phyloP scores from a whole-genome alignment of 2,888 invertebrate genomes.

The Megastigmus dorsalis region DNA sequence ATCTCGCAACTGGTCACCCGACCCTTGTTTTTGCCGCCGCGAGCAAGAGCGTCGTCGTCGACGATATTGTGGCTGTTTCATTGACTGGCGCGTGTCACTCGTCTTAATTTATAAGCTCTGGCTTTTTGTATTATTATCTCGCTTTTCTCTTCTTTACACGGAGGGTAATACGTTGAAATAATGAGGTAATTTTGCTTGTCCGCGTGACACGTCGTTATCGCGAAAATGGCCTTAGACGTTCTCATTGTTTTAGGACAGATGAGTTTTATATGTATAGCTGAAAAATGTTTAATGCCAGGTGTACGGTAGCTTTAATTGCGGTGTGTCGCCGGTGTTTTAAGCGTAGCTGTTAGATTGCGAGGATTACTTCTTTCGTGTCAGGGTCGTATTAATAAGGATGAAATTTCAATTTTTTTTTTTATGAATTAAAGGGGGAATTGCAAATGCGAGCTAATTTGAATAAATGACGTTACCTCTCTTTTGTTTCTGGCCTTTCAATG shows the following conservation, averaged over 20 bases:
- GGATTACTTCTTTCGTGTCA: too few species aligned
- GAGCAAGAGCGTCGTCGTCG: background rate
- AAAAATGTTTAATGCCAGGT: background rate
- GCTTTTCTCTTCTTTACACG: background rate
- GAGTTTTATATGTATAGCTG: background rate
- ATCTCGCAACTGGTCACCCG: conserved; percentile 16
- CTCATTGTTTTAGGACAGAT: conserved; percentile 14
- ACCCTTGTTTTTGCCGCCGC: background rate
- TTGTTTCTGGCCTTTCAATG: too few species aligned
- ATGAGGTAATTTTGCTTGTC: conserved; percentile 23
- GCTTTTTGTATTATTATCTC: background rate
- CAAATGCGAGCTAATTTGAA: too few species aligned
- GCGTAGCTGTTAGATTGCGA: too few species aligned
- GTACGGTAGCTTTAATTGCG: background rate
- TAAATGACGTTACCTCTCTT: too few species aligned
- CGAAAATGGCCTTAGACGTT: background rate
- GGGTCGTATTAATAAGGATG: too few species aligned
- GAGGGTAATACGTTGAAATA: conserved; percentile 1
- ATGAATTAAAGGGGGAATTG: too few species aligned
- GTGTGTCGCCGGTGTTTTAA: too few species aligned
- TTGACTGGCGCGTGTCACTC: conserved; percentile 34
- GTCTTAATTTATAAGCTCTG: conserved; percentile 1
- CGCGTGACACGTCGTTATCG: background rate
- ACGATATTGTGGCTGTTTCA: conserved; percentile 23
- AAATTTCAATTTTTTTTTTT: too few species aligned